Evolutionary conservation across 2,113 vertebrate species (phyloP), one percentile per base, ranked within the genome.

Genomic region (Proteles cristata): DNA sequence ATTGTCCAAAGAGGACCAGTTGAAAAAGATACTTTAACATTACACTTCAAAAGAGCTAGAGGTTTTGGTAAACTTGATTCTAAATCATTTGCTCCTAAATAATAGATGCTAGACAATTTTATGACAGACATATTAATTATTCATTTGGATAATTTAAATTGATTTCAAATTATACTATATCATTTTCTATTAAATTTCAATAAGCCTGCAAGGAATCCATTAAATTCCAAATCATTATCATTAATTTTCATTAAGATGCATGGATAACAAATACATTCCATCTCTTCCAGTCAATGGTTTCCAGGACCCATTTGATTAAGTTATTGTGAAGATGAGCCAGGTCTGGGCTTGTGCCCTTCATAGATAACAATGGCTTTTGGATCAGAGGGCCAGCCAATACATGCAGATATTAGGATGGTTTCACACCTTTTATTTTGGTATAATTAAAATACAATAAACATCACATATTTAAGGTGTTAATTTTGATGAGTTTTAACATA

Each of bases 111-210:
- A 90, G 96, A 96, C 33, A 55, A 90, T 93, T 98, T 98, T 2
- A 19, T 96, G 97, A 94, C 50, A 98, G 97, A 76, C 94, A 95
- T 94, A 98, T 99, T 98, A 98, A 99, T 99, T 98, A 98, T 98
- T 98, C 97, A 99, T 97, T 97, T 98, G 84, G 98, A 98, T 98
- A 97, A 98, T 98, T 98, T 98, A 98, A 97, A 98, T 98, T 98
- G 98, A 99, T 99, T 98, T 88, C 83, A 98, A 98, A 97, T 98
- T 97, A 98, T 84, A 96, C 96, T 98, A 88, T 98, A 98, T 98
- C 94, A 97, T 98, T 98, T 99, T 98, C 98, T 98, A 96, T 98
- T 98, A 96, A 82, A 71, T 3, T 95, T 97, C 98, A 98, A 73
- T 94, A 98, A 97, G 97, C 68, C 95, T 97, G 88, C 97, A 98